Percentiles rank a stretch among this genome's conserved stretches.
phyloP scores from a whole-genome alignment of 2,888 invertebrate genomes.

The Ormyrus rosae region DNA sequence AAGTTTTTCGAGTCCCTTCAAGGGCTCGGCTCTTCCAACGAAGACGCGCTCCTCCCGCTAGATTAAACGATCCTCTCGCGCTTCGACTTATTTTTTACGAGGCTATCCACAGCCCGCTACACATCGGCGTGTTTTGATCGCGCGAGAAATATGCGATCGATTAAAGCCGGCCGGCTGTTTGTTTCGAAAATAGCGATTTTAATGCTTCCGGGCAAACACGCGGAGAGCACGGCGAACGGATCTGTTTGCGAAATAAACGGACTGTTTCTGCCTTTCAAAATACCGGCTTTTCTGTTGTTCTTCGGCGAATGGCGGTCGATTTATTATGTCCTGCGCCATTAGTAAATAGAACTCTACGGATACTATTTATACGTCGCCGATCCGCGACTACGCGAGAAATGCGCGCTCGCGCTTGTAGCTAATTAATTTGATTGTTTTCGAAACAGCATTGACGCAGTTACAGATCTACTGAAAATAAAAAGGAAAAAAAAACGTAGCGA shows the following conservation, averaged over 20 bases:
- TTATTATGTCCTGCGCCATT: not conserved
- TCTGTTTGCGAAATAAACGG: conserved; percentile 23
- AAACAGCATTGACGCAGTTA: too few species aligned
- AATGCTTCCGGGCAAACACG: conserved; percentile 32
- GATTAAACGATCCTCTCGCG: not conserved
- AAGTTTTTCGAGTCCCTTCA: too few species aligned
- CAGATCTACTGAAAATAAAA: too few species aligned
- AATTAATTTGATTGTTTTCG: too few species aligned
- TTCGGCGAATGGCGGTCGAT: not conserved
- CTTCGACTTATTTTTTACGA: conserved; percentile 32
- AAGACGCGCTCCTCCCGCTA: not conserved
- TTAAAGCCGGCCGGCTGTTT: conserved; percentile 3
- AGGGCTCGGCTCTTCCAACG: too few species aligned
- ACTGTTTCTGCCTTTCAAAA: not conserved
- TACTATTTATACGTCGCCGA: too few species aligned
- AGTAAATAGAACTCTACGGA: too few species aligned
- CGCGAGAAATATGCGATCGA: conserved; percentile 20
- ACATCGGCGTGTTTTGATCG: conserved; percentile 7
- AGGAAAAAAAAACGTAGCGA: too few species aligned
- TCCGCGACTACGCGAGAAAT: too few species aligned
- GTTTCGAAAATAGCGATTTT: conserved; percentile 40
- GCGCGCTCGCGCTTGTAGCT: too few species aligned
- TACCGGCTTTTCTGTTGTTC: not conserved
- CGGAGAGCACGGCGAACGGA: not conserved
- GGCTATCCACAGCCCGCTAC: not conserved